Evolutionary conservation across 2,888 invertebrate species (phyloP).

Genomic region (Chymomyza procnemis): DNA sequence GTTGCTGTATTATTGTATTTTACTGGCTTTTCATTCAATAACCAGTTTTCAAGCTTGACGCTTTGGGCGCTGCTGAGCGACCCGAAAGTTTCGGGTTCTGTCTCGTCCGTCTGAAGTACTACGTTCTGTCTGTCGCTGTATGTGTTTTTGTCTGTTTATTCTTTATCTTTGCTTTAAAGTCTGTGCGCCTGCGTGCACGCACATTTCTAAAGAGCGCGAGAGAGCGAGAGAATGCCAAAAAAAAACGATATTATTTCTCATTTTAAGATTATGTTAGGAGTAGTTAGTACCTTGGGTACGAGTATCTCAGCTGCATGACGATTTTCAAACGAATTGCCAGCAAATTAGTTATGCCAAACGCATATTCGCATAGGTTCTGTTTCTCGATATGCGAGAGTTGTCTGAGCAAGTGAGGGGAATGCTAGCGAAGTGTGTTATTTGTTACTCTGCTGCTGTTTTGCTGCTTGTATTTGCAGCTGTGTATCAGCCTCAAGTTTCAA

Average conservation of each 20-base stretch:
- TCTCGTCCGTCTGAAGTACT: slow-evolving; percentile 21
- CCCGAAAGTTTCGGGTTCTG: slow-evolving; percentile 19
- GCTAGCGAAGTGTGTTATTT: no score
- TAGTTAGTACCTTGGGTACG: neutral
- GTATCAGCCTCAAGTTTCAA: no score
- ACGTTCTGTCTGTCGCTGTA: slow-evolving; percentile 10
- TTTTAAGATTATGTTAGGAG: neutral
- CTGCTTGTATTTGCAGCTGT: no score
- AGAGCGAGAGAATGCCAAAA: no score
- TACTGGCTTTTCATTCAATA: slow-evolving; percentile 68
- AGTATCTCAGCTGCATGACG: slow-evolving; percentile 38
- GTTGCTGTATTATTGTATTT: slow-evolving; percentile 26
- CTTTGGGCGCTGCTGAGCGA: slow-evolving; percentile 18
- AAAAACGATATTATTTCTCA: neutral
- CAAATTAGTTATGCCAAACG: slow-evolving; percentile 64
- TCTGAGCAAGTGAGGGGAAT: no score
- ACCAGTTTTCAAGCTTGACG: slow-evolving; percentile 63
- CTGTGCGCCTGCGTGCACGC: slow-evolving; percentile 52
- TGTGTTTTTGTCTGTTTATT: slow-evolving; percentile 23
- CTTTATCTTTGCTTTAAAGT: slow-evolving; percentile 21
- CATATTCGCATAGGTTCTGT: slow-evolving; percentile 23
- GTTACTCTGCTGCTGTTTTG: no score
- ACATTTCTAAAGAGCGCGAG: slow-evolving; percentile 27
- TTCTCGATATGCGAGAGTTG: neutral
- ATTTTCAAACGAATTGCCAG: slow-evolving; percentile 41